A percentile compares a stretch with the other conserved stretches of the same genome.
These are phyloP conservation scores for Illadopsis cleaveri DNA, from an alignment of 2,113 vertebrate species.

Conservation along the genomic window DNA sequence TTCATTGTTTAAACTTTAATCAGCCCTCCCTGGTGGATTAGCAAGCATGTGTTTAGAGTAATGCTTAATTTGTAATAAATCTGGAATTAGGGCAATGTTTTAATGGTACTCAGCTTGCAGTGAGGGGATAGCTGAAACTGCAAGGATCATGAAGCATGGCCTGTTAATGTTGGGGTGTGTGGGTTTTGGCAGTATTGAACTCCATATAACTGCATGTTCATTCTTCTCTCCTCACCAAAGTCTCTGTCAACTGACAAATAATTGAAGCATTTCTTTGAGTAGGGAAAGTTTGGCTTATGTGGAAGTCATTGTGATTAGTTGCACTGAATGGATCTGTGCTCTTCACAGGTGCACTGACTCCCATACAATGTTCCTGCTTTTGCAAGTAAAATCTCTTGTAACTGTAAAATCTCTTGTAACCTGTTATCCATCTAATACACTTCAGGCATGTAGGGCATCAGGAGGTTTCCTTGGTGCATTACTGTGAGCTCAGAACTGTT, in stretches of 20 bases:
- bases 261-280: not conserved
- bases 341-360: not conserved
- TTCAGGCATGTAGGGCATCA: not conserved
- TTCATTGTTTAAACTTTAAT: slow-evolving; percentile 20
- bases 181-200: not conserved
- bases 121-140: not conserved
- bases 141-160: not conserved
- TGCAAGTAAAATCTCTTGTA: not conserved
- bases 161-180: not conserved
- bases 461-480: not conserved
- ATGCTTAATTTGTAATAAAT: slow-evolving; percentile 22
- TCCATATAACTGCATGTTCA: not conserved
- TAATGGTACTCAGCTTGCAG: not conserved
- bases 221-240: not conserved
- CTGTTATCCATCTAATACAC: not conserved
- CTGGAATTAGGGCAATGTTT: not conserved
- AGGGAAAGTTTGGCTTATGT: not conserved
- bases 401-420: not conserved
- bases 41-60: slow-evolving; percentile 1
- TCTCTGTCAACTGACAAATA: not conserved
- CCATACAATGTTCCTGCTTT: not conserved
- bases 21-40: not conserved
- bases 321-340: not conserved
- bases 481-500: not conserved
- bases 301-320: not conserved